Conservation (phyloP, 1,140 invertebrate genomes). For the Frieseomelitta varia region DNA sequence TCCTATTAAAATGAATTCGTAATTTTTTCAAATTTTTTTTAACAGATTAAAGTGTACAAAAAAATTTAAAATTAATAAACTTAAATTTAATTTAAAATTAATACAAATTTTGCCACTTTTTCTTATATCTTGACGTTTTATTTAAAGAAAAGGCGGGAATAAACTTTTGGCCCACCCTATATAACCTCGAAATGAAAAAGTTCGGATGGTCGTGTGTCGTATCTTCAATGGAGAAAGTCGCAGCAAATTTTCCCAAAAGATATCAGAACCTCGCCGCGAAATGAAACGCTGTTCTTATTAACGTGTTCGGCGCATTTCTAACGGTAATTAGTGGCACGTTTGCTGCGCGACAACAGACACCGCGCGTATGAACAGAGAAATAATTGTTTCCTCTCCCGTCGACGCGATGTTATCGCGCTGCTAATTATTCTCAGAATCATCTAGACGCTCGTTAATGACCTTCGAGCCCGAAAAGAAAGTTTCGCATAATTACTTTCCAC, state of each 20-base stretch:
- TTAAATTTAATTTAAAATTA: no score
- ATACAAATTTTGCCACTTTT: no score
- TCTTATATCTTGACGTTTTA: no score
- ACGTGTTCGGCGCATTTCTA: conserved; percentile 6
- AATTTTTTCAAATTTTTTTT: no score
- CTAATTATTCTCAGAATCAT: conserved; percentile 61
- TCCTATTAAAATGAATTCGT: no score
- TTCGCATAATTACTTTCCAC: conserved; percentile 77
- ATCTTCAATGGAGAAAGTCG: conserved; percentile 15
- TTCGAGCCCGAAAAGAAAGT: conserved; percentile 78
- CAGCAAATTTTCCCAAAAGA: conserved; percentile 12
- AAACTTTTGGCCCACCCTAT: no score
- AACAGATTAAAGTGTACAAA: no score
- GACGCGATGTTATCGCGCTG: conserved; percentile 43
- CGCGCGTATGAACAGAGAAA: conserved; percentile 20
- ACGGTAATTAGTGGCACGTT: conserved; percentile 17
- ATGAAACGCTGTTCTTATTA: conserved; percentile 9
- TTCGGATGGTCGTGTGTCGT: neutral
- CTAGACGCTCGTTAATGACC: conserved; percentile 75
- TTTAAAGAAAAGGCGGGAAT: no score
- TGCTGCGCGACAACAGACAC: conserved; percentile 24
- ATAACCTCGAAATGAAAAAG: no score
- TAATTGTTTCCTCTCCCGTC: conserved; percentile 43
- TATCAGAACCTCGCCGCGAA: neutral
- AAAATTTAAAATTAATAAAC: no score